Percentiles rank a stretch among this genome's conserved stretches.
Evolutionary conservation across 2,113 vertebrate genomes (phyloP).

Genomic region (Perccottus glenii): DNA sequence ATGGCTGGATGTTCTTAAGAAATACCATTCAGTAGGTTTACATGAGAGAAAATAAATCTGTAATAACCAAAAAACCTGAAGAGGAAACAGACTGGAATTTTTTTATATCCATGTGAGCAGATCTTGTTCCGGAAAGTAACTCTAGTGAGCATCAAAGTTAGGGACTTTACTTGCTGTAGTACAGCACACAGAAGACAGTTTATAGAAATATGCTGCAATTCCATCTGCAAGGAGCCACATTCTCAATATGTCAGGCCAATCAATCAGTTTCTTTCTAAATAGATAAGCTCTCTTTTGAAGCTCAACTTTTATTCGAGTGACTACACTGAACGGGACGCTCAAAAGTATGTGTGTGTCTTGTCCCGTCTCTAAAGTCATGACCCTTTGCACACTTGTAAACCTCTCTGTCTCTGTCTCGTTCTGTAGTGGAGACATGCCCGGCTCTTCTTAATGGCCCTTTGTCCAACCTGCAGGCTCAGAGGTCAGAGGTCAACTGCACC

Average conservation of each 20-base stretch:
- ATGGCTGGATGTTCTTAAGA: slow-evolving; percentile 40
- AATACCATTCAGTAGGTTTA: slow-evolving; percentile 13
- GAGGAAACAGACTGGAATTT: too few species aligned
- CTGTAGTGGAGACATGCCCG: slow-evolving; percentile 57
- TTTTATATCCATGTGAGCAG: too few species aligned
- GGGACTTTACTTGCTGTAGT: too few species aligned
- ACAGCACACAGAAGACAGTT: too few species aligned
- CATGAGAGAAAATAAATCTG: neutral
- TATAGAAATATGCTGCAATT: too few species aligned
- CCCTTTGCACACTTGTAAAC: slow-evolving; percentile 55
- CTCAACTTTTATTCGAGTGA: neutral
- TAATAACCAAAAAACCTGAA: too few species aligned
- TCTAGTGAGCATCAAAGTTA: too few species aligned
- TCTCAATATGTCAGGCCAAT: too few species aligned
- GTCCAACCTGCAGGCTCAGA: slow-evolving; percentile 76
- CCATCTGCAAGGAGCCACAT: too few species aligned
- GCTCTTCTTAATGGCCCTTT: slow-evolving; percentile 77
- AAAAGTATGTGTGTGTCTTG: neutral
- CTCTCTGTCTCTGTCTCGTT: slow-evolving; percentile 50
- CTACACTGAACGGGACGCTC: neutral
- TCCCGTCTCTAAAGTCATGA: slow-evolving; percentile 22
- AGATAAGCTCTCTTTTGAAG: too few species aligned
- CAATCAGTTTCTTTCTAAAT: too few species aligned
- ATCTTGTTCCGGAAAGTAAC: too few species aligned
- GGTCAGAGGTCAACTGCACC: slow-evolving; percentile 82